Percentiles rank a stretch among this genome's conserved stretches.
phyloP scores from a whole-genome alignment of 2,797 vertebrate genomes.

The Sciurus vulgaris region DNA sequence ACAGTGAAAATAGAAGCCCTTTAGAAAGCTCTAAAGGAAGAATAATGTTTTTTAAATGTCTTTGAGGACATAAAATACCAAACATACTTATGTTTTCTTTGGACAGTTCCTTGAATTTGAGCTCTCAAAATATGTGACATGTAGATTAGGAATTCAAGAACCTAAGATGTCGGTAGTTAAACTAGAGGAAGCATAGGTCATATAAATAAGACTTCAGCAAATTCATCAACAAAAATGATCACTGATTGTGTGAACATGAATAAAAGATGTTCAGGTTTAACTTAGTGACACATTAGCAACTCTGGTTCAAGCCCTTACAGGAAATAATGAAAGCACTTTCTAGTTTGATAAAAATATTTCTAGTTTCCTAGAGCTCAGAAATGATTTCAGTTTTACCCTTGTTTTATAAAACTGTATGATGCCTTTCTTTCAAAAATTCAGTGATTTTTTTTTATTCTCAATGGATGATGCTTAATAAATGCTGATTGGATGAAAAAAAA shows the following conservation, averaged over 20 bases:
- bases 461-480: conserved; percentile 43
- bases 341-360: conserved; percentile 65
- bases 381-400: conserved; percentile 44
- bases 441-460: conserved; percentile 60
- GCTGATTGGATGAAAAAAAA: conserved; percentile 10
- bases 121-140: conserved; percentile 16
- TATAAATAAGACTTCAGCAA: conserved; percentile 38
- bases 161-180: conserved; percentile 17
- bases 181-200: conserved; percentile 42
- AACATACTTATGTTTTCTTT: conserved; percentile 54
- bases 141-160: conserved; percentile 51
- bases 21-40: neutral
- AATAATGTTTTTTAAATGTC: conserved; percentile 51
- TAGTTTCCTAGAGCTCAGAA: conserved; percentile 47
- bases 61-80: conserved; percentile 57
- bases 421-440: conserved; percentile 43
- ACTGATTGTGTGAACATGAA: neutral
- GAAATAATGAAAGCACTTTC: conserved; percentile 32
- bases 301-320: conserved; percentile 4
- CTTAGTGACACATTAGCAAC: neutral
- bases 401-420: neutral
- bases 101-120: conserved; percentile 51
- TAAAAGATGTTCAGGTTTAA: conserved; percentile 47
- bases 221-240: conserved; percentile 25
- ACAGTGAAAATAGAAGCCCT: conserved; percentile 15